phyloP scores from a whole-genome alignment of 1,140 invertebrate species.

The Rhagoletis pomonella region DNA sequence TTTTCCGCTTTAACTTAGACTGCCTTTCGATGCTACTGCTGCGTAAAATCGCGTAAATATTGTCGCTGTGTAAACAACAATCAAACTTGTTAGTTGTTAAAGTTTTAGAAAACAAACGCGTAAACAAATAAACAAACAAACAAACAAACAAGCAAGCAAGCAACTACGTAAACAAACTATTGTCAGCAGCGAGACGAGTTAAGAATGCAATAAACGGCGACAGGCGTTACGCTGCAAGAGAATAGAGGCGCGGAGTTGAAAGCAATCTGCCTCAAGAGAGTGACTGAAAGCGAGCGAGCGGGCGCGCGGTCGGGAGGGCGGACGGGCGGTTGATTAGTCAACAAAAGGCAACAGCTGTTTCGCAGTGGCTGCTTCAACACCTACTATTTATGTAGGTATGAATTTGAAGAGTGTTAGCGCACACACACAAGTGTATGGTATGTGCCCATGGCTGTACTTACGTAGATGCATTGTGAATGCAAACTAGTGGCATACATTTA shows the following conservation, averaged over 20 bases:
- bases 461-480: background rate
- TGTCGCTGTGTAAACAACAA: constrained; percentile 52
- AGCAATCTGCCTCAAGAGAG: too few species aligned
- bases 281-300: too few species aligned
- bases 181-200: background rate
- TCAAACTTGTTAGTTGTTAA: constrained; percentile 52
- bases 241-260: background rate
- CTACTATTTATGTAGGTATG: background rate
- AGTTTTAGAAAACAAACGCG: constrained; percentile 41
- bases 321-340: too few species aligned
- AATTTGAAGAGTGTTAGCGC: background rate
- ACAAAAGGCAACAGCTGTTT: constrained; percentile 45
- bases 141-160: background rate
- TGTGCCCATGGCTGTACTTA: background rate
- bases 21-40: constrained; percentile 18
- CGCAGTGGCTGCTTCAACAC: constrained; percentile 42
- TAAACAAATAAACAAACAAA: constrained; percentile 41
- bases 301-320: background rate
- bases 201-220: constrained; percentile 8
- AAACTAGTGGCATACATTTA: constrained; percentile 33
- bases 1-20: background rate
- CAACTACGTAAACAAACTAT: too few species aligned
- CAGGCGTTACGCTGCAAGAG: background rate
- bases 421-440: background rate
- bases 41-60: constrained; percentile 36